Evolutionary conservation across 2,113 vertebrate genomes (phyloP).

Genomic region (Saccopteryx leptura): DNA sequence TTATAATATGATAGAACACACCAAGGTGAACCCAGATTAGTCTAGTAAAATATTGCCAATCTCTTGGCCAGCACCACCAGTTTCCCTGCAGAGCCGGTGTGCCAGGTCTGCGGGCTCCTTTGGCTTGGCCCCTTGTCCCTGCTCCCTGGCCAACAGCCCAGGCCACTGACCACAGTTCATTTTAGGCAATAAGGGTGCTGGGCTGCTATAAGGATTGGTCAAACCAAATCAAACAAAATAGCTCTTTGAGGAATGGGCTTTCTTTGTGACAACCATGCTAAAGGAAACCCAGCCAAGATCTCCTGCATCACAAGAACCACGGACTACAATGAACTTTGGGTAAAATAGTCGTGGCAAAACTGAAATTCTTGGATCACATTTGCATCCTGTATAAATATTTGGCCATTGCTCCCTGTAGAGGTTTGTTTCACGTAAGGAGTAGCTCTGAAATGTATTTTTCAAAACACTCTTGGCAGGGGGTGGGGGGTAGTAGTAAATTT

Average conservation of each 20-base stretch:
- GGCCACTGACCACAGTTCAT: background rate
- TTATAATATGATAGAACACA: background rate
- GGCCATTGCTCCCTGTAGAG: constrained; percentile 23
- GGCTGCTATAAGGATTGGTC: background rate
- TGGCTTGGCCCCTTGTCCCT: background rate
- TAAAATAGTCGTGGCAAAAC: background rate
- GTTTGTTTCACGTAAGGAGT: constrained; percentile 56
- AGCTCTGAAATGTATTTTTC: constrained; percentile 48
- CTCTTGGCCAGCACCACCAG: background rate
- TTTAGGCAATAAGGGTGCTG: background rate
- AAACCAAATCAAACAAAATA: background rate
- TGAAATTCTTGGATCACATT: background rate
- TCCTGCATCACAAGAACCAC: background rate
- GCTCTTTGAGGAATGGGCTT: background rate
- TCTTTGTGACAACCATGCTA: background rate
- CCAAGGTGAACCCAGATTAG: background rate
- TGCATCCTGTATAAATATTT: constrained; percentile 62
- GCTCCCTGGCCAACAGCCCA: background rate
- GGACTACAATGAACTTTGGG: background rate
- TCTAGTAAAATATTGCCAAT: background rate
- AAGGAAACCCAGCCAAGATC: background rate
- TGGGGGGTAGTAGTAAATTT: background rate
- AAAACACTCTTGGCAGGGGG: constrained; percentile 1
- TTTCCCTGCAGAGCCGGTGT: background rate
- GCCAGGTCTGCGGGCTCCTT: background rate